These are phyloP conservation scores for Volucella inanis DNA, from an alignment of 2,888 invertebrate species.

Conservation along the genomic window DNA sequence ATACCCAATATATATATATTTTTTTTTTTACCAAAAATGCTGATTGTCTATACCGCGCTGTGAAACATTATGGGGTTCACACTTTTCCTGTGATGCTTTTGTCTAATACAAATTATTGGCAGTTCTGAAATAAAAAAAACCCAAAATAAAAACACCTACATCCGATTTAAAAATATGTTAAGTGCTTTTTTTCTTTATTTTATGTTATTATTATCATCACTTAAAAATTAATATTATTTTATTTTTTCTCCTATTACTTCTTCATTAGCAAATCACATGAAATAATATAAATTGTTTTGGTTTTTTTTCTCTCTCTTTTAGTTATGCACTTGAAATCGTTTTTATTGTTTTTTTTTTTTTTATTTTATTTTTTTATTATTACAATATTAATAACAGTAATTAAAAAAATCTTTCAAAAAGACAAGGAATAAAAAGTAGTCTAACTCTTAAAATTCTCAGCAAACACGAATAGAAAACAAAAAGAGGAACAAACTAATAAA, in stretches of 20 bases:
- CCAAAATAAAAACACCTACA: constrained; percentile 21
- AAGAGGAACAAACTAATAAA: neutral
- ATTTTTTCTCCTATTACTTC: constrained; percentile 34
- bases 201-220: constrained; percentile 53
- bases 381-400: constrained; percentile 36
- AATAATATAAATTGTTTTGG: constrained; percentile 32
- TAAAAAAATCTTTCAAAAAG: constrained; percentile 42
- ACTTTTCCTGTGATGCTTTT: too few relatives aligned
- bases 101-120: too few relatives aligned
- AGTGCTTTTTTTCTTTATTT: constrained; percentile 52
- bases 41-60: too few relatives aligned
- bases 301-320: constrained; percentile 18
- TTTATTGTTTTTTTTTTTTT: neutral
- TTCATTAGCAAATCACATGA: constrained; percentile 46
- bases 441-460: constrained; percentile 43
- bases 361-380: constrained; percentile 11
- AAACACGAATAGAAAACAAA: constrained; percentile 22
- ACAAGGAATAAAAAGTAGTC: constrained; percentile 29
- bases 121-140: neutral
- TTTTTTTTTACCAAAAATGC: too few relatives aligned
- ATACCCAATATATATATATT: too few relatives aligned
- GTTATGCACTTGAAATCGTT: constrained; percentile 29
- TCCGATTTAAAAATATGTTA: constrained; percentile 59
- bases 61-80: too few relatives aligned
- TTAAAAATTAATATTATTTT: constrained; percentile 14